Evolutionary conservation across 1,140 invertebrate species (phyloP), one percentile per base, ranked within the genome.

Genomic region (Euschistus heros): DNA sequence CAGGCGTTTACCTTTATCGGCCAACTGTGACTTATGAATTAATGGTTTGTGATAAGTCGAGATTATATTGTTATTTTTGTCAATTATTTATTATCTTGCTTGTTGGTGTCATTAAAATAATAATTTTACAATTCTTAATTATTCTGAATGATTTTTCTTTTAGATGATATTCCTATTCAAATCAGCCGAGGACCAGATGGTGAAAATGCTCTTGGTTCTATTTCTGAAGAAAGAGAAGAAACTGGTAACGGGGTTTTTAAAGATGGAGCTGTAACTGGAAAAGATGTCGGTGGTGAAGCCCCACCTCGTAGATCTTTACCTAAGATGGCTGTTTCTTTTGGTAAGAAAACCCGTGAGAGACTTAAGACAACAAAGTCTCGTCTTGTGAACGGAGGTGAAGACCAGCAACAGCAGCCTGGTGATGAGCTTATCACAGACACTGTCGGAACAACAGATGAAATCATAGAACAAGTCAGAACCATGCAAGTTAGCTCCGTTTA

Each of bases 131-230:
- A 50, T 50, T 50, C n/a, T 18, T 50, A 50, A 20, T 50, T 10
- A 50, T 50, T 50, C 22, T 62, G 42, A 42, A 55, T 61, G 13
- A 37, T 57, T 24, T 64, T 20, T 46, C 61, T 63, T 67, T 26
- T 66, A 76, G 75, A 76, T 70, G 75, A 76, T 62, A 77, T 76
- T 68, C 75, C 75, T 55, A 76, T 76, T 50, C 75, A 76, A 67
- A 65, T 66, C 50, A 67, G 68, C 27, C 67, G 68, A 62, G 69
- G 67, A 20, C 71, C 70, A 54, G 70, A 67, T 18, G 62, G 63
- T 15, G 64, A 44, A 54, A 70, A 68, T 44, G 69, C 68, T 62
- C 66, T 77, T 26, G 70, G 70, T 33, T 72, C 74, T 13, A 76
- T 77, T 47, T 70, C 70, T 18, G 76, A 78, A 68, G 75, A 76